phyloP scores from a whole-genome alignment of 2,113 vertebrate species.

The Mionectes macconnelli region DNA sequence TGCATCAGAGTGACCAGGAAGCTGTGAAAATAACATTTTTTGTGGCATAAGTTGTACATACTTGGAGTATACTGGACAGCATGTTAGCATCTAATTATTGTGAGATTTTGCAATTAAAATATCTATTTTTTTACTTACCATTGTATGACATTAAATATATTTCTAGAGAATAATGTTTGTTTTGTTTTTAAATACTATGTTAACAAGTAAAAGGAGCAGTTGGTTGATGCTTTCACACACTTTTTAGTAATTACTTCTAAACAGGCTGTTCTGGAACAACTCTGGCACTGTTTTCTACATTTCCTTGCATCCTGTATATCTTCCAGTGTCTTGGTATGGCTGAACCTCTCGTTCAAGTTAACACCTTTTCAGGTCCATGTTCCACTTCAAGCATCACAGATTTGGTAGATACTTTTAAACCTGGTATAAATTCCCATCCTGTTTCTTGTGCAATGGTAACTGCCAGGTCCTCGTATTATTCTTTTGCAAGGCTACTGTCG shows the following conservation, averaged over 20 bases:
- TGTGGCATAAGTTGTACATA: neutral
- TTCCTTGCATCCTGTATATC: neutral
- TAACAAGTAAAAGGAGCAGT: constrained; percentile 17
- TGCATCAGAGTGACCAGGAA: neutral
- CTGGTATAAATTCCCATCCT: neutral
- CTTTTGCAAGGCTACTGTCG: neutral
- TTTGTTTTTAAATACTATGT: neutral
- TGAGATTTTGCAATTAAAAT: neutral
- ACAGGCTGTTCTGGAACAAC: neutral
- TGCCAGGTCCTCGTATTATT: neutral
- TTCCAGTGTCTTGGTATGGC: neutral
- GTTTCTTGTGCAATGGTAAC: neutral
- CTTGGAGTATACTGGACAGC: neutral
- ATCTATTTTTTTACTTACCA: neutral
- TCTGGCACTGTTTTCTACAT: neutral
- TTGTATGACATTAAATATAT: neutral
- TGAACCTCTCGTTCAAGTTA: neutral
- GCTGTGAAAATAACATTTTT: neutral
- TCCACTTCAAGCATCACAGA: neutral
- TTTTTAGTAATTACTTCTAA: neutral
- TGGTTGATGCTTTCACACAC: neutral
- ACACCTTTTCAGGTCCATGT: neutral
- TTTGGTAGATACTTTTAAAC: neutral
- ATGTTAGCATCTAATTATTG: neutral
- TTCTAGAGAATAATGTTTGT: neutral